phyloP scores from a whole-genome alignment of 2,888 invertebrate genomes.

The Phrixothrix hirtus region DNA sequence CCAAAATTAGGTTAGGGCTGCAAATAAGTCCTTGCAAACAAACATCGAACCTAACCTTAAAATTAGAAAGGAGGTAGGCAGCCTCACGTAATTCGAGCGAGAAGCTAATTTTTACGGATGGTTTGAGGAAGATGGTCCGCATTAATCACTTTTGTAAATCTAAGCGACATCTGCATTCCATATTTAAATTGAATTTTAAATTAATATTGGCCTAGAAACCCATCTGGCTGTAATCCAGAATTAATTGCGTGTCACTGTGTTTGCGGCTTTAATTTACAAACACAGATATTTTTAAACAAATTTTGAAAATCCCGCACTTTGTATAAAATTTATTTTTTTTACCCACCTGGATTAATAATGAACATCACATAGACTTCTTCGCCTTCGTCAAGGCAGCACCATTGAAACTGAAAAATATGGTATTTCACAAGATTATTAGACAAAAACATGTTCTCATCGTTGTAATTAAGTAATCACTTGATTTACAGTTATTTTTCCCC shows the following conservation, averaged over 20 bases:
- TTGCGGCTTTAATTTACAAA: too few relatives aligned
- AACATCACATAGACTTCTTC: conserved; percentile 16
- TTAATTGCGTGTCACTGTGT: too few relatives aligned
- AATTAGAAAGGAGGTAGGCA: too few relatives aligned
- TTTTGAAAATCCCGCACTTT: not conserved
- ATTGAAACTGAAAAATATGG: conserved; percentile 2
- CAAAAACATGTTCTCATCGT: conserved; percentile 9
- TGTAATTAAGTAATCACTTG: conserved; percentile 8
- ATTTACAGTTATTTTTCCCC: conserved; percentile 13
- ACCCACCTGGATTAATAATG: conserved; percentile 4
- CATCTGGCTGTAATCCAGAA: conserved; percentile 28
- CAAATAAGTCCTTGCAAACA: too few relatives aligned
- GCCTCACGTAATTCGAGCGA: too few relatives aligned
- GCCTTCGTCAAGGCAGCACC: not conserved
- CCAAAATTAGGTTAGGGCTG: too few relatives aligned
- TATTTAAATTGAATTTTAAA: conserved; percentile 4
- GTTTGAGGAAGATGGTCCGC: too few relatives aligned
- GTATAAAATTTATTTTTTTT: too few relatives aligned
- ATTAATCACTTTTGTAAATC: too few relatives aligned
- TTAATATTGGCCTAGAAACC: conserved; percentile 33
- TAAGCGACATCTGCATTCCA: conserved; percentile 6
- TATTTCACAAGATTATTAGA: conserved; percentile 7
- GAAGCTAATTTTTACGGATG: too few relatives aligned
- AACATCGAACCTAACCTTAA: too few relatives aligned
- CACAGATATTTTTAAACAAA: not conserved